Conservation (phyloP, 2,797 vertebrate genomes). For the Danio kyathit region DNA sequence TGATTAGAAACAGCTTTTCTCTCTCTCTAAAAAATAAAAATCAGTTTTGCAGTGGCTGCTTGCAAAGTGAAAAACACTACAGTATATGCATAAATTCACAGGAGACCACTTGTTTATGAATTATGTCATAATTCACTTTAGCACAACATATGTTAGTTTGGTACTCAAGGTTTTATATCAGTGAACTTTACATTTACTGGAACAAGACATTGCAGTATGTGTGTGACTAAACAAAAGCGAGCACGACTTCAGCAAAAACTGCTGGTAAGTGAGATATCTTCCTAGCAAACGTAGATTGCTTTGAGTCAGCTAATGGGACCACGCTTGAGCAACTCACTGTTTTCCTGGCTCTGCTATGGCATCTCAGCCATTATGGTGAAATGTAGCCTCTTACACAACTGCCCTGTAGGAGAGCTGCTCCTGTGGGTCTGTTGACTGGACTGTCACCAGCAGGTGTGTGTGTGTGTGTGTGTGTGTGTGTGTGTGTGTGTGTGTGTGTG, state of each 20-base stretch:
- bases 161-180: neutral
- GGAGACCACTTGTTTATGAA: neutral
- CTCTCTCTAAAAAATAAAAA: no score
- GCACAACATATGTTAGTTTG: neutral
- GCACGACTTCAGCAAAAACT: neutral
- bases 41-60: no score
- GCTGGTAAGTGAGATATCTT: neutral
- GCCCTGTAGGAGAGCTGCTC: constrained; percentile 35
- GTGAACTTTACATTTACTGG: neutral
- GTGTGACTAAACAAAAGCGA: neutral
- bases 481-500: constrained; percentile 30
- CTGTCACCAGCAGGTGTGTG: constrained; percentile 50
- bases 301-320: neutral
- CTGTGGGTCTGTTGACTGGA: constrained; percentile 35
- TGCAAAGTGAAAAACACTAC: no score
- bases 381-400: constrained; percentile 37
- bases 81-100: neutral
- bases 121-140: neutral
- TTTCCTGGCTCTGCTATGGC: constrained; percentile 8
- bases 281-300: neutral
- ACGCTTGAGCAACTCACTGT: constrained; percentile 4
- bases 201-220: neutral
- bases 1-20: neutral
- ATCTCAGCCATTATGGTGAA: neutral
- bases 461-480: constrained; percentile 29